These are phyloP conservation scores for Lasioglossum oenotherae DNA, from an alignment of 2,888 invertebrate genomes.

Conservation along the genomic window DNA sequence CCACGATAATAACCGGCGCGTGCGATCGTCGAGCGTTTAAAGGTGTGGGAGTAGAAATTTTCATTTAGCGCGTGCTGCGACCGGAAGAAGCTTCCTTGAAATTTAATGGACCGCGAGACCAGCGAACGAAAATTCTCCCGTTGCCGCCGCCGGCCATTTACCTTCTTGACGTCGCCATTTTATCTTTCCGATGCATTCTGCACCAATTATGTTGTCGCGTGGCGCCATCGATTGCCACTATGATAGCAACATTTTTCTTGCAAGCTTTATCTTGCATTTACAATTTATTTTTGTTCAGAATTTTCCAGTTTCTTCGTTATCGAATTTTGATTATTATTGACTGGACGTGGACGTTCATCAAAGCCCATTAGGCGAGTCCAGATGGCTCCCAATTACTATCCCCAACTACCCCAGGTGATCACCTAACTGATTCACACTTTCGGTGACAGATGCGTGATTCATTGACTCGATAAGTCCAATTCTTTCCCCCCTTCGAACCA, in stretches of 20 bases:
- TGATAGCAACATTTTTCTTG: not conserved
- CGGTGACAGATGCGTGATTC: conserved; percentile 13
- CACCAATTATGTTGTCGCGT: not conserved
- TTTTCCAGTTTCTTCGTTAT: not conserved
- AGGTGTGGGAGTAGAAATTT: not conserved
- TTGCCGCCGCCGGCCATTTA: not conserved
- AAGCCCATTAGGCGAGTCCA: not conserved
- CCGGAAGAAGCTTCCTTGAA: conserved; percentile 31
- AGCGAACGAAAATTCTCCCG: not conserved
- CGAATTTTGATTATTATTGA: not conserved
- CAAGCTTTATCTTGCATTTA: not conserved
- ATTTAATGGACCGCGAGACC: conserved; percentile 47
- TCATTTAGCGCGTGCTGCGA: conserved; percentile 1
- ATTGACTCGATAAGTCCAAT: conserved; percentile 9
- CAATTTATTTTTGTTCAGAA: not conserved
- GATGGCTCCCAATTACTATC: not conserved
- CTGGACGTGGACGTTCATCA: not conserved
- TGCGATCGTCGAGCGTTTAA: conserved; percentile 30
- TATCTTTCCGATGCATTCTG: not conserved
- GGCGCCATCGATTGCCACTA: not conserved
- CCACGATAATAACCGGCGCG: conserved; percentile 27
- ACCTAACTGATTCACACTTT: conserved; percentile 4
- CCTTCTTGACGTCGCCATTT: not conserved
- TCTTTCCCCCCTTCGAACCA: conserved; percentile 2
- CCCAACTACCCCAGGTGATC: conserved; percentile 2